These are phyloP conservation scores for Meda fulgida DNA, from an alignment of 2,797 vertebrate species.

Conservation along the genomic window DNA sequence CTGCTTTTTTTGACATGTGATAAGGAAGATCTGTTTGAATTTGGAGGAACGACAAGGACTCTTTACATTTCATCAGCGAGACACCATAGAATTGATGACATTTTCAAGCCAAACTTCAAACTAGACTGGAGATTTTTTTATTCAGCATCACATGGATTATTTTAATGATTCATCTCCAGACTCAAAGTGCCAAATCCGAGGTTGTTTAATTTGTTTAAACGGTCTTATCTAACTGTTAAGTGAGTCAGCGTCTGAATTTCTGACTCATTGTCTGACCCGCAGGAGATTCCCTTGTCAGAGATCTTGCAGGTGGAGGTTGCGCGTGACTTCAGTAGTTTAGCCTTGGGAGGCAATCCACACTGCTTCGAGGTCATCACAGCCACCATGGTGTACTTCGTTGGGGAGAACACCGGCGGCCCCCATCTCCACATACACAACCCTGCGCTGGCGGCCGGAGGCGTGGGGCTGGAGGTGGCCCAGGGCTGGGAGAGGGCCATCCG, in stretches of 20 bases:
- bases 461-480: constrained; percentile 93
- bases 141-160: neutral
- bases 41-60: constrained; percentile 21
- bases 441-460: constrained; percentile 88
- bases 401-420: constrained; percentile 88
- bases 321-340: constrained; percentile 86
- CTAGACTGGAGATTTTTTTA: neutral
- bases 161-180: constrained; percentile 8
- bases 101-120: neutral
- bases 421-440: constrained; percentile 84
- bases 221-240: neutral
- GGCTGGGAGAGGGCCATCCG: constrained; percentile 98
- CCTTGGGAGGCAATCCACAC: constrained; percentile 93
- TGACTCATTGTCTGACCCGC: constrained; percentile 55
- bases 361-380: constrained; percentile 98
- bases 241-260: constrained; percentile 24
- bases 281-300: constrained; percentile 99
- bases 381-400: constrained; percentile 97
- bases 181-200: neutral
- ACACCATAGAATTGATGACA: neutral
- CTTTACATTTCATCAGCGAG: neutral
- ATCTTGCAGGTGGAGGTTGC: constrained; percentile 93
- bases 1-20: constrained; percentile 1
- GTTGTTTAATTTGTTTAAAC: neutral
- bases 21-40: neutral